Percentiles rank a stretch among this genome's conserved stretches.
phyloP scores from a whole-genome alignment of 2,113 vertebrate genomes.

The Tichodroma muraria region DNA sequence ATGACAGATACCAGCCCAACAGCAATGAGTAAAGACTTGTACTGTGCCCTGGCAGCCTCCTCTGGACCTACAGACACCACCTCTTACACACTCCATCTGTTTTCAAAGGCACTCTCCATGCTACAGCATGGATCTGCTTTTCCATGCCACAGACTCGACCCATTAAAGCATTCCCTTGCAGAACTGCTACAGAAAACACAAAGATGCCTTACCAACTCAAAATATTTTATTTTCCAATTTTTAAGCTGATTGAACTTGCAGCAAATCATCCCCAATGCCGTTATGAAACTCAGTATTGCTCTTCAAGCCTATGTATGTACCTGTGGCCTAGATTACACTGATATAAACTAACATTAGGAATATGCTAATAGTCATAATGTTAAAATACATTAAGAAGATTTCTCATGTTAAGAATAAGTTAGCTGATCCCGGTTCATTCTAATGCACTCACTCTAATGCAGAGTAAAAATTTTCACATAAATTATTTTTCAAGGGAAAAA shows the following conservation, averaged over 20 bases:
- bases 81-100: background rate
- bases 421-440: background rate
- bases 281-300: background rate
- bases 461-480: background rate
- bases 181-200: background rate
- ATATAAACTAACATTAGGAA: background rate
- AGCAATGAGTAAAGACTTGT: background rate
- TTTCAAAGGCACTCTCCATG: background rate
- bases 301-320: background rate
- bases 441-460: background rate
- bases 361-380: background rate
- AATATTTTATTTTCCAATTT: background rate
- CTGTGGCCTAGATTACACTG: background rate
- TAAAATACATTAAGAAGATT: background rate
- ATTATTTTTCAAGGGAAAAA: background rate
- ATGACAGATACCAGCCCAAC: background rate
- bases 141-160: background rate
- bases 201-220: background rate
- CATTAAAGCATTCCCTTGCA: background rate
- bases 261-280: background rate
- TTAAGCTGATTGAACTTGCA: background rate
- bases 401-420: background rate
- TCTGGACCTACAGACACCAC: background rate
- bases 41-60: background rate
- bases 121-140: background rate